Conservation (phyloP, 2,888 invertebrate species). For the Stegana nigrithorax region DNA sequence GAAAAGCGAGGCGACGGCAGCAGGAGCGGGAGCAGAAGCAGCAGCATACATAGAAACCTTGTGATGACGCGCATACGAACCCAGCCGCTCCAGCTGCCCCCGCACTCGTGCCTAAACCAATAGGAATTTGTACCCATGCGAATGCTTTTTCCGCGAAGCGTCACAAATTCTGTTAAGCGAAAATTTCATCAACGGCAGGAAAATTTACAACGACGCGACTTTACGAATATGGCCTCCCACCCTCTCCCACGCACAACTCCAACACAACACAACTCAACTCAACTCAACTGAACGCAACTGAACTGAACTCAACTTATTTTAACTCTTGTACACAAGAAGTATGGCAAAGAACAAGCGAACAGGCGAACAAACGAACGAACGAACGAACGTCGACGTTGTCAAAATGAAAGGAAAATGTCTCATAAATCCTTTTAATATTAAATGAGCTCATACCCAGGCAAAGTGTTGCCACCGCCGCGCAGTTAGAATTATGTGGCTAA, state of each 20-base stretch:
- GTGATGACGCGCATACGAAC: too few species aligned
- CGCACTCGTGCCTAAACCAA: not conserved
- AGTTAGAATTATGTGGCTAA: slow-evolving; percentile 61
- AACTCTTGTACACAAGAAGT: too few species aligned
- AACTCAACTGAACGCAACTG: not conserved
- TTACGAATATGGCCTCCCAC: slow-evolving; percentile 42
- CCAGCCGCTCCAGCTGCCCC: slow-evolving; percentile 53
- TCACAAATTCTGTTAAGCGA: slow-evolving; percentile 62
- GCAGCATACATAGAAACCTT: too few species aligned
- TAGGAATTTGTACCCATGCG: not conserved
- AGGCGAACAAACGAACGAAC: too few species aligned
- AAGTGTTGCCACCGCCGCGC: slow-evolving; percentile 19
- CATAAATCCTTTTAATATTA: slow-evolving; percentile 66
- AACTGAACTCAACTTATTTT: too few species aligned
- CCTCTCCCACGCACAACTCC: slow-evolving; percentile 11
- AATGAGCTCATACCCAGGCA: slow-evolving; percentile 54
- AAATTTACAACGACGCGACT: not conserved
- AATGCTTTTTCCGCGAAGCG: slow-evolving; percentile 34
- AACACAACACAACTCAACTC: not conserved
- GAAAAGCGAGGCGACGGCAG: slow-evolving; percentile 5
- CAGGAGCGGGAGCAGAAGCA: not conserved
- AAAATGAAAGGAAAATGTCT: slow-evolving; percentile 64
- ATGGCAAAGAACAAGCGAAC: too few species aligned
- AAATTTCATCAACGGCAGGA: slow-evolving; percentile 58
- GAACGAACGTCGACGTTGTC: slow-evolving; percentile 43